Percentiles rank a stretch among this genome's conserved stretches.
Conservation (phyloP, 92 coral and sea anemone genomes). For the Desmophyllum pertusum region DNA sequence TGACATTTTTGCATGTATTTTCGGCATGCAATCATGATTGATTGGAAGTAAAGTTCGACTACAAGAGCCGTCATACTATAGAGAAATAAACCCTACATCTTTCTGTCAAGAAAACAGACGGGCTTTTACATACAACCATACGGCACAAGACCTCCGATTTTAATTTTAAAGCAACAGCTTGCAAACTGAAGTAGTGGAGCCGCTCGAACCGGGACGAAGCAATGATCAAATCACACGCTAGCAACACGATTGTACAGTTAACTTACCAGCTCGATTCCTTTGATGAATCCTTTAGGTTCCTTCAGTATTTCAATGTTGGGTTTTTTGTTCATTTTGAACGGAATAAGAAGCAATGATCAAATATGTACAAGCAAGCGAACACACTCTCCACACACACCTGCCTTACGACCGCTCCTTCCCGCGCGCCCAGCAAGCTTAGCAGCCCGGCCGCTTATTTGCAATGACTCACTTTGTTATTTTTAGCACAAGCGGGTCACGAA, state of each 20-base stretch:
- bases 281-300: slow-evolving; percentile 97
- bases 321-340: slow-evolving; percentile 51
- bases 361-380: background rate
- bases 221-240: background rate
- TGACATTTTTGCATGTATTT: slow-evolving; percentile 1
- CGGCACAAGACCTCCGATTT: background rate
- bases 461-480: slow-evolving; percentile 5
- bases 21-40: background rate
- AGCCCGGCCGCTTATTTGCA: slow-evolving; percentile 12
- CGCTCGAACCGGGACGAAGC: background rate
- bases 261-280: slow-evolving; percentile 93
- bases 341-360: background rate
- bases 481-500: background rate
- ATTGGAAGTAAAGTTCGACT: background rate
- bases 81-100: background rate
- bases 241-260: background rate
- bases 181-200: background rate
- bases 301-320: slow-evolving; percentile 81
- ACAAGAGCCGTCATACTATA: background rate
- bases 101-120: too few species aligned
- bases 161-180: background rate
- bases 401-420: slow-evolving; percentile 21
- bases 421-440: slow-evolving; percentile 35
- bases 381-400: background rate
- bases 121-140: background rate